Evolutionary conservation across 1,140 invertebrate genomes (phyloP), one percentile per base, ranked within the genome.

Genomic region (Gryon sp.): DNA sequence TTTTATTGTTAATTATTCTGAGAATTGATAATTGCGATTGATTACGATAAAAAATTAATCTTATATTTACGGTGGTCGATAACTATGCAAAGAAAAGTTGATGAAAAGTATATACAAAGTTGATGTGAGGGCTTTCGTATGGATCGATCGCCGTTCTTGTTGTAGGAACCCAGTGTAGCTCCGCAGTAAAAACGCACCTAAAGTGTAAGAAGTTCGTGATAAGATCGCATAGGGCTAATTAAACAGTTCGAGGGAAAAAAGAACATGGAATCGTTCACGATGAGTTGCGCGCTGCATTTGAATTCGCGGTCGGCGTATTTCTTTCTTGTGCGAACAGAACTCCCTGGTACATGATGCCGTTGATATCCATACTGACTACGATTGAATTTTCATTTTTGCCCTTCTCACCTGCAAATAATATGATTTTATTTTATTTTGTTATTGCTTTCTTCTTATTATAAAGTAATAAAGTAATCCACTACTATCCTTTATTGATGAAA

Each of bases 311-410:
- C 5, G 69, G 38, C 16, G 59, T 79, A 57, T 63, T 79, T 63
- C 63, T 88, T 0, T 88, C 82, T 84, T 94, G 93, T 32, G 95
- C 94, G 86, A 96, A 95, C 0, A 97, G 89, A 8, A 97, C 93
- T 7, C 96, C 96, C 88, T 96, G 94, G 82, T 97, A 98, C 82
- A 93, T 93, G 9, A 95, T 92, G 24, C 98, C 98, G 84, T 99
- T 99, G 30, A 99, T 92, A 87, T 99, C 97, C 93, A 99, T 97
- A 78, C 95, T 97, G 2, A 99, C 97, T 20, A 96, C 94, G 32
- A 99, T 88, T 11, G 97, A 97, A 82, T 93, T 95, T 80, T 97
- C 95, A 2, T 93, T 92, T 66, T 94, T 94, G 63, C 87, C 90
- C 15, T 92, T 90, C 74, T 93, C 93, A 59, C 92, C 93, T 94